Base-by-base conservation (phyloP, 2,113 vertebrate species). In the Ahaetulla prasina region DNA sequence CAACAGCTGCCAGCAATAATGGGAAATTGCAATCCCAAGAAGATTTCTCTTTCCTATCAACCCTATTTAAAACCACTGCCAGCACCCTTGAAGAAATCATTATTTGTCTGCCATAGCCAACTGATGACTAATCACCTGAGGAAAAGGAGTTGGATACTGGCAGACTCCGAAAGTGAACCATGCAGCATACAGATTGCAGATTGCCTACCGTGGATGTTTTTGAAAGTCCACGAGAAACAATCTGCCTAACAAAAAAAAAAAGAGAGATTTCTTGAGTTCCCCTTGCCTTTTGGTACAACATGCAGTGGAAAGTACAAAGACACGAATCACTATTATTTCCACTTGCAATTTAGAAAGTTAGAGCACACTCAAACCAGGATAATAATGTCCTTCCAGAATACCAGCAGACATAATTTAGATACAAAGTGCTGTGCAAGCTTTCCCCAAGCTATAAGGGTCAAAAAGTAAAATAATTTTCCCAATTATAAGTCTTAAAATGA, bases 401-500 rank as follows among this genome's bases (percentile, higher is more conserved):
- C 12, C 49, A 52, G 47, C 54, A 47, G 50, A 8, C 39, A 85
- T n/a, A 30, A 85, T 91, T 91, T 55, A 53, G 23, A 85, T 45
- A 45, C 22, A 39, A 90, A 90, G 47, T 85, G 35, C 74, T 85
- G 52, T 30, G 74, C 45, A 85, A 85, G 74, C 74, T 54, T 54
- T 85, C 35, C 25, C 84, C 23, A 45, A 55, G 39, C 25, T 91
- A 30, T 43, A 91, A 57, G 84, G 54, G 90, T 91, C 84, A 91
- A 57, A 86, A 86, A 54, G 39, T 30, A 45, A 86, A 86, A 86
- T 12, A 49, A 86, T 49, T 91, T 91, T 50, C 84, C 53, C 55
- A 60, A 91, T 91, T 86, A 86, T 86, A 57, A 91, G 80, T 22
- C 39, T 91, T 86, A 60, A 91, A 85, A 91, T 60, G 90, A 86